phyloP scores from a whole-genome alignment of 1,140 invertebrate genomes.

The Pomacea maculata region DNA sequence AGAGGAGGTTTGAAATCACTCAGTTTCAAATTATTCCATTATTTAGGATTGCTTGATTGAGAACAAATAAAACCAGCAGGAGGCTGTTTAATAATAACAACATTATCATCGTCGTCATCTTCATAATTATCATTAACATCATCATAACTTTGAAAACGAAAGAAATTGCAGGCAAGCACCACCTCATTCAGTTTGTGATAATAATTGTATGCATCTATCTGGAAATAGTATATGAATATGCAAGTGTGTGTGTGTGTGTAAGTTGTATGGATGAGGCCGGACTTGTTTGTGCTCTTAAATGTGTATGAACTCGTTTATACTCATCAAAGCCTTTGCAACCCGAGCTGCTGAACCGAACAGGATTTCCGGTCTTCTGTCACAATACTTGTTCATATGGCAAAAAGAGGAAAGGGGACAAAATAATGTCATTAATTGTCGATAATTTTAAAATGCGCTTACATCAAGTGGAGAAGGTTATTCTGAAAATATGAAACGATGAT shows the following conservation, averaged over 20 bases:
- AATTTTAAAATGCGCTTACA: too few relatives aligned
- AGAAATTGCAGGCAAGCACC: background rate
- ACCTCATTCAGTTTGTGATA: background rate
- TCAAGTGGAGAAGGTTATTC: too few relatives aligned
- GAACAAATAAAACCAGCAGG: background rate
- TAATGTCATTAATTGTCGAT: too few relatives aligned
- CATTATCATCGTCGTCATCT: background rate
- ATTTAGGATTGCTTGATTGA: background rate
- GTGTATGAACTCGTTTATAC: background rate
- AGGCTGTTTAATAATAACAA: slow-evolving; percentile 1
- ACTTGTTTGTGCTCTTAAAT: background rate
- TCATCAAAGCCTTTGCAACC: background rate
- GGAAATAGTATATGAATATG: background rate
- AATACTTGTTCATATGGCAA: too few relatives aligned
- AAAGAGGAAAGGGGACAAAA: too few relatives aligned
- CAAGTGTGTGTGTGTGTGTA: background rate
- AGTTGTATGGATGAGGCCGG: background rate
- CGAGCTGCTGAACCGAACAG: too few relatives aligned
- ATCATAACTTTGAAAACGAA: background rate
- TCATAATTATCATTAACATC: background rate
- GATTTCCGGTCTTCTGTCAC: too few relatives aligned
- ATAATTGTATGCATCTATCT: background rate
- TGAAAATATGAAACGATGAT: too few relatives aligned
- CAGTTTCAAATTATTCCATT: background rate
- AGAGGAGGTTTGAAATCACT: background rate